Evolutionary conservation across 2,113 vertebrate species (phyloP).

Genomic region (Pelecanoides urinatrix): DNA sequence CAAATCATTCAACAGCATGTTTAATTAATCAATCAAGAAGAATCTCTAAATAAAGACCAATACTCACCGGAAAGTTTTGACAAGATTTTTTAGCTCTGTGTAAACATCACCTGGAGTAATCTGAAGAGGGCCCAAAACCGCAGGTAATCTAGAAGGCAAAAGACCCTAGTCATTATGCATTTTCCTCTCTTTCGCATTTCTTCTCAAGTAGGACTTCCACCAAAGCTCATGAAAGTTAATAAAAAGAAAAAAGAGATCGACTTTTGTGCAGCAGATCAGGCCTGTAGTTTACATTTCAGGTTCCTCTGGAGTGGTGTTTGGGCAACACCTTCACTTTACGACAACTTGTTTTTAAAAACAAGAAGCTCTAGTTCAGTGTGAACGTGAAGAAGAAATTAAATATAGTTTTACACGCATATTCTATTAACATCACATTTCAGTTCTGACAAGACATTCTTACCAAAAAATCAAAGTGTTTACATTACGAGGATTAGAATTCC

Average conservation of each 20-base stretch:
- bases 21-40: background rate
- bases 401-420: background rate
- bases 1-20: background rate
- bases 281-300: background rate
- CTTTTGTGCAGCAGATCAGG: background rate
- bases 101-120: conserved; percentile 83
- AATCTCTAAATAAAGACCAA: background rate
- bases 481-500: background rate
- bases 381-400: background rate
- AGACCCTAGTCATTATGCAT: background rate
- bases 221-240: background rate
- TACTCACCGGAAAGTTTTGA: conserved; percentile 91
- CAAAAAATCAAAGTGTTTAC: background rate
- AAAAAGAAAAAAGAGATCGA: background rate
- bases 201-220: background rate
- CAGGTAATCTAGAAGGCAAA: conserved; percentile 79
- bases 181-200: background rate
- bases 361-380: background rate
- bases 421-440: background rate
- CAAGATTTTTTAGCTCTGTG: conserved; percentile 84
- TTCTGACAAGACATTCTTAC: background rate
- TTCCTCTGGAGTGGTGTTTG: background rate
- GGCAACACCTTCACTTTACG: background rate
- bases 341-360: background rate
- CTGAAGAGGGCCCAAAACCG: conserved; percentile 81